Evolutionary conservation across 2,113 vertebrate genomes (phyloP), one percentile per base, ranked within the genome.

Genomic region (Gymnorhina tibicen): DNA sequence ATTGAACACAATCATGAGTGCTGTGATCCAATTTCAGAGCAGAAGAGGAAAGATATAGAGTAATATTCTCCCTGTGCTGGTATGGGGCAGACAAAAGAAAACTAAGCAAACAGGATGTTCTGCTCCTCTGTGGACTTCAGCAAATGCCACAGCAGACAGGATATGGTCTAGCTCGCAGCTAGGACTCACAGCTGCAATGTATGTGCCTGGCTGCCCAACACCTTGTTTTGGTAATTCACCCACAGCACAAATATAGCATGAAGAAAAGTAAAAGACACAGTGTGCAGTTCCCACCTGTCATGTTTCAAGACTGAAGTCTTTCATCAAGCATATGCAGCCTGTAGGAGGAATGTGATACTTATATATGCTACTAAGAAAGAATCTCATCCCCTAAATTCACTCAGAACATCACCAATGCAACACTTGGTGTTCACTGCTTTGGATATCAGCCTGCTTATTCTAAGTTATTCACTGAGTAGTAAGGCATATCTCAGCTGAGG

Each of bases 21-120:
- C 94, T 90, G 89, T 87, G 97, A 98, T 97, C 97, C 97, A 92
- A 93, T 97, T 98, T 98, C 97, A 98, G 97, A 96, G 96, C 85
- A 96, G 81, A 94, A 89, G 80, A 98, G 91, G 83, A 96, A 97
- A 97, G 91, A 96, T 85, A 95, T n/a, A 30, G 93, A 97, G 95
- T 95, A 97, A 96, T 98, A 97, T 67, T 96, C 92, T 96, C 93
- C 95, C 89, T 87, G 80, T 46, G 55, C 69, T 95, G 88, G 82
- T 95, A 91, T 13, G 13, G 39, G 76, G 91, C 88, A 97, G 97
- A 98, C 97, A 98, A 97, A 97, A 93, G 94, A 95, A 92, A 92
- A 94, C 74, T 74, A 95, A 97, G 96, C 97, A 98, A 98, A 98
- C 98, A 98, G 98, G 98, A 98, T 98, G 95, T 95, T 70, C 96